Conservation (phyloP, 2,888 invertebrate genomes). For the Sisyra nigra region DNA sequence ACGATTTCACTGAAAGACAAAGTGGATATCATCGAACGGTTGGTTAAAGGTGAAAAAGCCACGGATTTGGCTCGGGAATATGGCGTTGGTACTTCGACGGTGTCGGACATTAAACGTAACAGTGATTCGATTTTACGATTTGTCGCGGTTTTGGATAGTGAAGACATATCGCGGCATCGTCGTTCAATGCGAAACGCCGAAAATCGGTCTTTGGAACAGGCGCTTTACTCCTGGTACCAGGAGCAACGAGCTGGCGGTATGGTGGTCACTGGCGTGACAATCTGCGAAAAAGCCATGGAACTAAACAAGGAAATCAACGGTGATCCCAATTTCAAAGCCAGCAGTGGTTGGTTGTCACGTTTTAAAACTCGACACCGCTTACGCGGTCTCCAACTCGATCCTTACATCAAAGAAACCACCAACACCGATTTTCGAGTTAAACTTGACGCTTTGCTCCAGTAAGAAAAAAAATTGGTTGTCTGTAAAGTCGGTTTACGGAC, state of each 20-base stretch:
- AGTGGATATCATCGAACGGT: conserved; percentile 14
- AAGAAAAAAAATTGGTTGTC: no score
- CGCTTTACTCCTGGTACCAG: conserved; percentile 1
- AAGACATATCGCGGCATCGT: no score
- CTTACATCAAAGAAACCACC: no score
- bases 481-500: no score
- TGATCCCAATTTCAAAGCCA: neutral
- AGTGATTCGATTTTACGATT: conserved; percentile 9
- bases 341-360: neutral
- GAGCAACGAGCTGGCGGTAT: neutral
- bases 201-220: neutral
- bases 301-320: neutral
- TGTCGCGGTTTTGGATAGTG: neutral
- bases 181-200: no score
- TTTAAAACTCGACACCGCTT: neutral
- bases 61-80: conserved; percentile 11
- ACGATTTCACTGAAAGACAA: conserved; percentile 15
- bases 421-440: no score
- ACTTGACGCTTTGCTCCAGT: no score
- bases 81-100: conserved; percentile 11
- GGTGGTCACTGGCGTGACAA: neutral
- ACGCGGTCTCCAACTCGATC: no score
- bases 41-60: conserved; percentile 15
- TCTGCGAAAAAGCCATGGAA: neutral
- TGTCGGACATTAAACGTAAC: conserved; percentile 10